Evolutionary conservation across 2,888 invertebrate species (phyloP).

Genomic region (Micoletzkya japonica): DNA sequence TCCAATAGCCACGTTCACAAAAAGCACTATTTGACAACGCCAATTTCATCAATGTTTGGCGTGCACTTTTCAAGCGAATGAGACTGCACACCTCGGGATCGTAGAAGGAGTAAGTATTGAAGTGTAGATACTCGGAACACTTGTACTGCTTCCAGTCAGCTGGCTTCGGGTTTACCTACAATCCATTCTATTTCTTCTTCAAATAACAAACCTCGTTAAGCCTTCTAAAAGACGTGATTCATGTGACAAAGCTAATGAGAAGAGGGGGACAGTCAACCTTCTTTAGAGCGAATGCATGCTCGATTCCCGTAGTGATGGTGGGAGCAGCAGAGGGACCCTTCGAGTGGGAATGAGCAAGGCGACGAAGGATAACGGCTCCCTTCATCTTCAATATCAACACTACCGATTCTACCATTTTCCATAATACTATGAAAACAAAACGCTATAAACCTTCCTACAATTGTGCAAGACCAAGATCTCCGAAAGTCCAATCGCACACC

Average conservation of each 20-base stretch:
- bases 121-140: constrained; percentile 58
- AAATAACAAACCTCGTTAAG: background rate
- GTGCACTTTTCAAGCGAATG: too few species aligned
- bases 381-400: too few species aligned
- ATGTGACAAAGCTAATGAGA: background rate
- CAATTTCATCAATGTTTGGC: too few species aligned
- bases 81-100: constrained; percentile 59
- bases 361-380: constrained; percentile 8
- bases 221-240: background rate
- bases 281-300: constrained; percentile 57
- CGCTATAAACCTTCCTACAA: too few species aligned
- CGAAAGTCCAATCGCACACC: too few species aligned
- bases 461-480: too few species aligned
- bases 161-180: constrained; percentile 28
- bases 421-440: background rate
- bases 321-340: constrained; percentile 43
- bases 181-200: background rate
- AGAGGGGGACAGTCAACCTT: constrained; percentile 30
- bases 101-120: constrained; percentile 57
- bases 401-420: background rate
- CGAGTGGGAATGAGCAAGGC: constrained; percentile 14
- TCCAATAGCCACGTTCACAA: too few species aligned
- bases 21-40: too few species aligned
- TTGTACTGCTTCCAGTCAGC: constrained; percentile 54
- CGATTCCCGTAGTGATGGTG: constrained; percentile 55